phyloP scores from a whole-genome alignment of 2,797 vertebrate species.

The Mormyrops boulengeri region DNA sequence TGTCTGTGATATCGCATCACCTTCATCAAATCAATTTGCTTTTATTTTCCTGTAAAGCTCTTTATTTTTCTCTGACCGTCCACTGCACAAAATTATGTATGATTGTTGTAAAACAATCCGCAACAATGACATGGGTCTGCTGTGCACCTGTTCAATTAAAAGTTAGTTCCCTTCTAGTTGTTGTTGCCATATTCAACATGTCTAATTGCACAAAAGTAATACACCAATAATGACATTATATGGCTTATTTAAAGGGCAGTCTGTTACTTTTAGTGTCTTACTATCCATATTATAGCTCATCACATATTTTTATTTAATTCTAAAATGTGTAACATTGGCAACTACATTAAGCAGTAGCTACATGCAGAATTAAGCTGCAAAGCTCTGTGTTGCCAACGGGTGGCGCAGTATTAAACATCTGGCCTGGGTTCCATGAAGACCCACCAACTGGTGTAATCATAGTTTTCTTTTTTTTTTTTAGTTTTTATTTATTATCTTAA shows the following conservation, averaged over 20 bases:
- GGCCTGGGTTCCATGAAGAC: neutral
- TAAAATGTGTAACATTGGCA: neutral
- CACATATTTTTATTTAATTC: neutral
- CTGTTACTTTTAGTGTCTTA: neutral
- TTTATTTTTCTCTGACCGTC: neutral
- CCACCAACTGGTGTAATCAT: neutral
- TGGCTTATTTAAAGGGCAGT: neutral
- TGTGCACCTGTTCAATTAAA: neutral
- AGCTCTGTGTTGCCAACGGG: neutral
- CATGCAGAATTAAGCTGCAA: neutral
- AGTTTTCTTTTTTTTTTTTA: neutral
- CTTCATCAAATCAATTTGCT: neutral
- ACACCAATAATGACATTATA: neutral
- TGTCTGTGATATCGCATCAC: neutral
- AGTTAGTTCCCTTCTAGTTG: neutral
- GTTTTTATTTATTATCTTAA: neutral
- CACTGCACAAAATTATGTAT: constrained; percentile 4
- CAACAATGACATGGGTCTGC: constrained; percentile 7
- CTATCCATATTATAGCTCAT: neutral
- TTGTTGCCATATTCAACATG: neutral
- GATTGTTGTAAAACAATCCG: neutral
- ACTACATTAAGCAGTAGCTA: neutral
- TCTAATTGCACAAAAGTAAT: neutral
- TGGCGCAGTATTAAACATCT: neutral
- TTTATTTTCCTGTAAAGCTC: neutral